Conservation (phyloP, 2,888 invertebrate genomes). For the Drosophila atripex region DNA sequence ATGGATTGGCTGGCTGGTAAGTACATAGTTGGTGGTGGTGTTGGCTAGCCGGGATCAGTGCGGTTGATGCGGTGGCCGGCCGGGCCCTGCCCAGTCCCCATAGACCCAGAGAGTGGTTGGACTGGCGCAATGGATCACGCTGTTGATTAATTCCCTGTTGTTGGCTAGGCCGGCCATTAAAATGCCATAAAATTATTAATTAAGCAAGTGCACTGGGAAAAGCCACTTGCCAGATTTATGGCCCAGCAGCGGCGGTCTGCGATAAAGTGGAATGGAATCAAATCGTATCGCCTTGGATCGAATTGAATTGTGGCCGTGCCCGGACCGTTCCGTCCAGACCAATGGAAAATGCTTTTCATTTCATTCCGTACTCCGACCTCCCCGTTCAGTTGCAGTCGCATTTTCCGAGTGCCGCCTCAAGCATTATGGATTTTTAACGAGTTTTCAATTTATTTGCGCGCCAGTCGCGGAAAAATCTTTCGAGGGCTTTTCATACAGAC, state of each 20-base stretch:
- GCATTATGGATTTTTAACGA: conserved; percentile 84
- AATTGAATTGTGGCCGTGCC: conserved; percentile 20
- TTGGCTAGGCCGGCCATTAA: conserved; percentile 67
- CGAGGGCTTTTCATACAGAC: conserved; percentile 80
- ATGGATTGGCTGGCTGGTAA: conserved; percentile 43
- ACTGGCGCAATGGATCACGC: conserved; percentile 58
- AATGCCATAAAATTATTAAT: conserved; percentile 80
- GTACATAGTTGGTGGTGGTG: background rate
- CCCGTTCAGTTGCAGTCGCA: conserved; percentile 34
- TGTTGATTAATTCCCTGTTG: conserved; percentile 61
- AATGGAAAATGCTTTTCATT: conserved; percentile 45
- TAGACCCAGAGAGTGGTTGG: conserved; percentile 17
- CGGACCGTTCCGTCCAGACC: conserved; percentile 1
- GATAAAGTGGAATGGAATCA: conserved; percentile 50
- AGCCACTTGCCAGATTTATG: conserved; percentile 74
- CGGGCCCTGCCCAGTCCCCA: conserved; percentile 7
- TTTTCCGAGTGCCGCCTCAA: conserved; percentile 58
- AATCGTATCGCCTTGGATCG: conserved; percentile 5
- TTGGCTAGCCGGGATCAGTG: conserved; percentile 4
- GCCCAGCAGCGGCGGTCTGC: conserved; percentile 43
- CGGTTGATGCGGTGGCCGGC: background rate
- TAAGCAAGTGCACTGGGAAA: conserved; percentile 69
- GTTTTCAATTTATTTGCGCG: conserved; percentile 83
- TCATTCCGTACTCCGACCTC: conserved; percentile 8
- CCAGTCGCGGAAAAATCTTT: conserved; percentile 70